Base-by-base conservation (phyloP, 1,140 invertebrate species). In the Drosophila albomicans region DNA sequence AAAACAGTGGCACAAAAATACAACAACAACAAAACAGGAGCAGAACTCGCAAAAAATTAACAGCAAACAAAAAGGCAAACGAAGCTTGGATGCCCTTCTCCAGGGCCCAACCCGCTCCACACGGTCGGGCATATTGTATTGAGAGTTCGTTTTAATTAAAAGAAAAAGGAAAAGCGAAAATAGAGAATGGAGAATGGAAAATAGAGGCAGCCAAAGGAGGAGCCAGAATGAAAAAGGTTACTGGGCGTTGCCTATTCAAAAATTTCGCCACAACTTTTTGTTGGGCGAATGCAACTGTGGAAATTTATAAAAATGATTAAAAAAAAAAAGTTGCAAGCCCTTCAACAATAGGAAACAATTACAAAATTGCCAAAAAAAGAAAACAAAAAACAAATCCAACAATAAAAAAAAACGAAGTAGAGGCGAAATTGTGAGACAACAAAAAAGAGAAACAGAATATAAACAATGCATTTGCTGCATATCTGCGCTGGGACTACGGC, bases 91-190 rank as follows among this genome's bases (percentile, higher is more conserved):
- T 62, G 45, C 52, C 51, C 46, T 28, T 64, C 70, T 59, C 62
- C 45, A 43, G 32, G 32, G 54, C 35, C 54, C 54, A 38, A 11
- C 13, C 15, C 35, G 16, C 48, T n/a, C 48, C 62, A 52, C 62
- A 52, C 48, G 71, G 70, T 56, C 74, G 67, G 76, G 80, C 84
- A 89, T 89, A 89, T 88, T 86, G 82, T 87, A 86, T 86, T 89
- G 84, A 89, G 81, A 89, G 84, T 88, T 89, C 70, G 78, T 88
- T 88, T 88, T 88, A 88, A 88, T 88, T 88, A 88, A 88, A 87
- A 72, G 80, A 54, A 80, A 84, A 80, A 64, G 77, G 63, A 84
- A 73, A 48, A 87, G 32, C 58, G 41, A 52, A 25, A 63, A 25
- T 25, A 72, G 80, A 54, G 78, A 84, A 80, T 62, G 77, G 63